Evolutionary conservation across 2,888 invertebrate genomes (phyloP).

Genomic region (Eueremaeus valkanovi): DNA sequence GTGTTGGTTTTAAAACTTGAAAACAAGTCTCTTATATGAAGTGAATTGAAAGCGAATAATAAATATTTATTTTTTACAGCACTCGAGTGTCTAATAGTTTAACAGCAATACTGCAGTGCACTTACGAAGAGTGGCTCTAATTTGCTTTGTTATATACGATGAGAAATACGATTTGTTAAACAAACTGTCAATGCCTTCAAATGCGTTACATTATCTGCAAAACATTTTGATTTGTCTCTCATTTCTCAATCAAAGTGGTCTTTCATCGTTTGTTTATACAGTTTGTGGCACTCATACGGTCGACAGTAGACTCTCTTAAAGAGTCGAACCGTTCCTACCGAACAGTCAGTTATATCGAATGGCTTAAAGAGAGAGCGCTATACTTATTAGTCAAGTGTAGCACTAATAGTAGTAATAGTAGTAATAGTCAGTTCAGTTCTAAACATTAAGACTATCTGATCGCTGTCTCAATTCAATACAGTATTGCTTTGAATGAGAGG

Average conservation of each 20-base stretch:
- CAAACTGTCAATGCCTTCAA: slow-evolving; percentile 6
- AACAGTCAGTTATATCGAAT: slow-evolving; percentile 29
- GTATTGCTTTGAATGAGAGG: slow-evolving; percentile 26
- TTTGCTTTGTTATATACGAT: slow-evolving; percentile 23
- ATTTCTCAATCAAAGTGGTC: slow-evolving; percentile 20
- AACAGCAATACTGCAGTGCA: no score
- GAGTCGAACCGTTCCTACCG: background rate
- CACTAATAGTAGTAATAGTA: background rate
- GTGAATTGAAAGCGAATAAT: slow-evolving; percentile 27
- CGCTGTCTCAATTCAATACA: slow-evolving; percentile 13
- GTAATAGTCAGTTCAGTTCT: background rate
- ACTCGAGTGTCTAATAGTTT: background rate
- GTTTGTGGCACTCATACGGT: slow-evolving; percentile 13
- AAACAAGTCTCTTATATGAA: background rate
- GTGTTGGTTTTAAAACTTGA: background rate
- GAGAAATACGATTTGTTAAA: slow-evolving; percentile 25
- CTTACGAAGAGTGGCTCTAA: slow-evolving; percentile 6
- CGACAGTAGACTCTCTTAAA: background rate
- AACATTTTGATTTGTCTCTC: background rate
- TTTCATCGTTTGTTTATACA: slow-evolving; percentile 30
- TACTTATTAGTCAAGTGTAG: slow-evolving; percentile 25
- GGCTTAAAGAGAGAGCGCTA: slow-evolving; percentile 29
- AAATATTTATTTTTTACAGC: slow-evolving; percentile 26
- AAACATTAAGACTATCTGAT: slow-evolving; percentile 27
- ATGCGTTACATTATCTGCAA: slow-evolving; percentile 23